These are phyloP conservation scores for Crenuchus spilurus DNA, from an alignment of 2,797 vertebrate species.

Conservation along the genomic window DNA sequence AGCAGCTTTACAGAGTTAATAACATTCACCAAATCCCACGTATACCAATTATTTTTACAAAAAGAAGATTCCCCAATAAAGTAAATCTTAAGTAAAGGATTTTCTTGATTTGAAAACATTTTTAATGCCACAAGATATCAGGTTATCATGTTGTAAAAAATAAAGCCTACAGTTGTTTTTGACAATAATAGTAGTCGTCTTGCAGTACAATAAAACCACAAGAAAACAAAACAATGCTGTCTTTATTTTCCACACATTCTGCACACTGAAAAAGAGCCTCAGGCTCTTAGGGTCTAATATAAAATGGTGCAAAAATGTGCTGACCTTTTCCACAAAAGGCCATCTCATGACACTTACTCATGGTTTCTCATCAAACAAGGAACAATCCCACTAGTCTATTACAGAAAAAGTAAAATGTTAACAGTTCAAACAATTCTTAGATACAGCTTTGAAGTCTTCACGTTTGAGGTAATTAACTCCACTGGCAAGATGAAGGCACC, in stretches of 20 bases:
- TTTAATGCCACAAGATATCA: too few species aligned
- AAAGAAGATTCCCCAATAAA: too few species aligned
- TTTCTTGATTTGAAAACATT: too few species aligned
- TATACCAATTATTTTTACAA: too few species aligned
- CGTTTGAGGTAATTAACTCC: constrained; percentile 24
- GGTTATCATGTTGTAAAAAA: too few species aligned
- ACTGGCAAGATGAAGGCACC: constrained; percentile 23
- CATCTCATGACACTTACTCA: background rate
- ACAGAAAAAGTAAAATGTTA: background rate
- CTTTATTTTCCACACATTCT: background rate
- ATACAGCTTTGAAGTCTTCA: constrained; percentile 26
- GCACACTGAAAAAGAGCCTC: constrained; percentile 1
- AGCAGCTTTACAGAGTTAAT: too few species aligned
- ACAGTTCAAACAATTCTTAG: constrained; percentile 2
- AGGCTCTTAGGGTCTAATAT: constrained; percentile 26
- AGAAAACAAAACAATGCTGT: background rate
- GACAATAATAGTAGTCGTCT: too few species aligned
- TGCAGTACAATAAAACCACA: background rate
- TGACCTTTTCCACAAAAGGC: constrained; percentile 15
- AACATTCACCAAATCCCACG: too few species aligned
- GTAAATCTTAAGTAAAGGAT: too few species aligned
- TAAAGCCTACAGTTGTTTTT: too few species aligned
- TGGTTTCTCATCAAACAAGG: background rate
- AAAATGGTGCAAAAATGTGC: constrained; percentile 38
- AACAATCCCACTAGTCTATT: background rate